These are phyloP conservation scores for Trichonephila clavata DNA, from an alignment of 1,140 invertebrate species.

Conservation along the genomic window DNA sequence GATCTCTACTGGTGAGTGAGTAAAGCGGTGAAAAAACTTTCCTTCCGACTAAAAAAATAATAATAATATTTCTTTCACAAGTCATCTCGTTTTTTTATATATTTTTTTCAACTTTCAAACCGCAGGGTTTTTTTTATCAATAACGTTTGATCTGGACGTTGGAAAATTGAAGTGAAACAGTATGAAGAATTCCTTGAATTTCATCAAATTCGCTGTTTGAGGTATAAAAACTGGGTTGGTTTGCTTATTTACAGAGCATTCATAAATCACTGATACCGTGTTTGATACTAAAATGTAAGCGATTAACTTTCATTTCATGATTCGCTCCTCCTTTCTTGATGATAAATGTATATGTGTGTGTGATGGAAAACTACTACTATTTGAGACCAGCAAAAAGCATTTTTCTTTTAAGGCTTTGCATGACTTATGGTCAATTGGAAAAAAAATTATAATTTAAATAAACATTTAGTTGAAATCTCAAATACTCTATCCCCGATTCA, in stretches of 20 bases:
- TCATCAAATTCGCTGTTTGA: neutral
- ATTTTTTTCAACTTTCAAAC: neutral
- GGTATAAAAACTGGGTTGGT: neutral
- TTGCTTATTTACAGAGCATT: neutral
- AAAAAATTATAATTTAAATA: too few species aligned
- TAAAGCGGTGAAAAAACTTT: neutral
- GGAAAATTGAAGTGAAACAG: neutral
- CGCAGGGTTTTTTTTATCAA: neutral
- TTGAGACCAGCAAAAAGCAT: too few species aligned
- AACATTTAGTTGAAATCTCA: too few species aligned
- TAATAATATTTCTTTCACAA: neutral
- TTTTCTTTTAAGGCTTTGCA: neutral
- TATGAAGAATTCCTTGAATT: neutral
- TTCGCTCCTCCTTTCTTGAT: too few species aligned
- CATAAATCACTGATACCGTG: neutral
- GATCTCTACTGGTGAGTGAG: neutral
- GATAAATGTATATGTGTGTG: too few species aligned
- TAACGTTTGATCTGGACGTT: neutral
- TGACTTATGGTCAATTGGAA: too few species aligned
- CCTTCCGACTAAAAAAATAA: neutral
- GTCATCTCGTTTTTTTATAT: slow-evolving; percentile 11
- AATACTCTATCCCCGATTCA: too few species aligned
- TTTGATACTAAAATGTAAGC: neutral
- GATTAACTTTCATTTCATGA: neutral
- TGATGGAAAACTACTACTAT: neutral